Evolutionary conservation across 2,113 vertebrate species (phyloP).

Genomic region (Serinus canaria): DNA sequence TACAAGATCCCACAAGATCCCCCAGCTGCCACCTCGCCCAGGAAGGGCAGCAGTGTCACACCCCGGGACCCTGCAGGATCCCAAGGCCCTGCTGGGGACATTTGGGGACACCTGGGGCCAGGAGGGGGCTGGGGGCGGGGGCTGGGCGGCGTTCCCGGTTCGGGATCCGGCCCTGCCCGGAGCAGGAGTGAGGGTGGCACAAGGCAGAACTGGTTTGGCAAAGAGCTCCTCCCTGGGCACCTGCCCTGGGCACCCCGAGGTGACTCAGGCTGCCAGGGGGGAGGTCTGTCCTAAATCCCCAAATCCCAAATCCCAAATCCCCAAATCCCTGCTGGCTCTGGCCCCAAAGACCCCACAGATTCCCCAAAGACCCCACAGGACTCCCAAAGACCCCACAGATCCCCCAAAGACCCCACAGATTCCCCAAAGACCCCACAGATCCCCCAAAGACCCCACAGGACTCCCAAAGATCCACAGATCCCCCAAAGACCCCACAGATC

Average conservation of each 20-base stretch:
- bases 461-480: too few species aligned
- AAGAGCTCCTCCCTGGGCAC: not conserved
- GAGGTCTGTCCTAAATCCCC: rapidly evolving
- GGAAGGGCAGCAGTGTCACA: not conserved
- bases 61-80: not conserved
- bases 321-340: rapidly evolving
- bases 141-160: not conserved
- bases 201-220: constrained; percentile 28
- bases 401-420: too few species aligned
- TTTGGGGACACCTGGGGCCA: not conserved
- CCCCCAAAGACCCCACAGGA: too few species aligned
- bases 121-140: not conserved
- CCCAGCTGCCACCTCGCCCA: too few species aligned
- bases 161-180: rapidly evolving
- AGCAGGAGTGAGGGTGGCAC: not conserved
- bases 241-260: not conserved
- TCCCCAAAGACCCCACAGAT: too few species aligned
- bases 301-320: too few species aligned
- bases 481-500: too few species aligned
- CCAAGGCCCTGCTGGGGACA: rapidly evolving
- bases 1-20: too few species aligned
- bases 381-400: too few species aligned
- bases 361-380: not conserved
- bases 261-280: not conserved
- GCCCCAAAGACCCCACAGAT: not conserved